A percentile compares a stretch with the other conserved stretches of the same genome.
Conservation (phyloP, 2,888 invertebrate species). For the Sepiola atlantica region DNA sequence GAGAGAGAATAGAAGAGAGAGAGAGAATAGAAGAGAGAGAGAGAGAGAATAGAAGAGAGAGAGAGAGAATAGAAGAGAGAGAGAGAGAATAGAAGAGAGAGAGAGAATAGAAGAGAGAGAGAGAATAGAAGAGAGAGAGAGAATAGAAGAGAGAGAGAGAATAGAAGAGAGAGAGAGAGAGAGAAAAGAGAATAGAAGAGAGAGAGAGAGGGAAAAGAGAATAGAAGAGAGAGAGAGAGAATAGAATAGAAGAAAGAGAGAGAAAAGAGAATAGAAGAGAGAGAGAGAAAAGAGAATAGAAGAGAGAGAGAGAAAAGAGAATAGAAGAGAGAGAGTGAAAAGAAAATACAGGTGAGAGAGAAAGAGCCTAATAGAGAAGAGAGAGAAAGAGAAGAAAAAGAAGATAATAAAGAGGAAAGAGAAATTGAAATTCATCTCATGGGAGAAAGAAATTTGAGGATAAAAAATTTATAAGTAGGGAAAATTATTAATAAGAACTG, state of each 20-base stretch:
- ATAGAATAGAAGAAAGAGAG: background rate
- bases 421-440: too few species aligned
- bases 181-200: background rate
- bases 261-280: background rate
- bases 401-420: too few species aligned
- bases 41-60: too few species aligned
- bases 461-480: too few species aligned
- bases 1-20: too few species aligned
- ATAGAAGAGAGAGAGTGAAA: background rate
- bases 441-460: too few species aligned
- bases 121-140: too few species aligned
- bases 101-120: background rate
- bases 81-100: too few species aligned
- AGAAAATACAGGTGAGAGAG: background rate
- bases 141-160: background rate
- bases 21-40: background rate
- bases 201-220: background rate
- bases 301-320: too few species aligned
- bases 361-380: background rate
- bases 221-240: background rate
- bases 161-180: background rate
- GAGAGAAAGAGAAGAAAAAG: background rate
- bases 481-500: too few species aligned
- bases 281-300: too few species aligned
- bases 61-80: too few species aligned